Conservation (phyloP, 2,113 vertebrate genomes). For the Rhombomys opimus region DNA sequence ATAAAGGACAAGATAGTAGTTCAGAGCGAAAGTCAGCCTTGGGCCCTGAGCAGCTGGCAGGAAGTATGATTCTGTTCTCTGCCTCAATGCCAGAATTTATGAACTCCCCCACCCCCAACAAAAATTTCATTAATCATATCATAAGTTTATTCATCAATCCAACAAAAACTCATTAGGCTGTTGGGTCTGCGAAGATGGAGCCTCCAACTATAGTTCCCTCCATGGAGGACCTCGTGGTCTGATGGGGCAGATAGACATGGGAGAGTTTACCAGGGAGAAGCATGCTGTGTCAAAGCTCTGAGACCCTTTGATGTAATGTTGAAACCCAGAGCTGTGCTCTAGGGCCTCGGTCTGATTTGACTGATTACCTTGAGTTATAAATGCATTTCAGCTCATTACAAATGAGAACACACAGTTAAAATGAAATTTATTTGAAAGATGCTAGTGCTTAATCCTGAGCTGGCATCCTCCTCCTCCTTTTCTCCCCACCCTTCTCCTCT, state of each 20-base stretch:
- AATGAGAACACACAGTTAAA: neutral
- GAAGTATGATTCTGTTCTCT: neutral
- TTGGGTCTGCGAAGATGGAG: constrained; percentile 31
- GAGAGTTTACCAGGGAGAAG: neutral
- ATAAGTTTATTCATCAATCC: neutral
- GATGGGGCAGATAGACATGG: neutral
- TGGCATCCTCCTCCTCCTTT: neutral
- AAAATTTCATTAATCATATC: neutral
- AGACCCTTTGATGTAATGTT: neutral
- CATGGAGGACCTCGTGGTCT: neutral
- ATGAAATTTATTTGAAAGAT: neutral
- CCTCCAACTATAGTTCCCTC: neutral
- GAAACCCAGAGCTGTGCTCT: neutral
- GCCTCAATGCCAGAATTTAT: neutral
- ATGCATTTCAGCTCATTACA: neutral
- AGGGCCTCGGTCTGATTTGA: neutral
- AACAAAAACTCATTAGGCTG: neutral
- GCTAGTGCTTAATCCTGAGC: neutral
- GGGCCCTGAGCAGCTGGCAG: neutral
- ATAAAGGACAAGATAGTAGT: neutral
- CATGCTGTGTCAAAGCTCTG: neutral
- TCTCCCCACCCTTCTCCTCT: neutral
- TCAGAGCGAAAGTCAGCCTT: neutral
- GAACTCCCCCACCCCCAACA: neutral
- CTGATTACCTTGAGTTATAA: neutral